phyloP scores from a whole-genome alignment of 1,140 invertebrate genomes.

The Rhyacophila brunnea region DNA sequence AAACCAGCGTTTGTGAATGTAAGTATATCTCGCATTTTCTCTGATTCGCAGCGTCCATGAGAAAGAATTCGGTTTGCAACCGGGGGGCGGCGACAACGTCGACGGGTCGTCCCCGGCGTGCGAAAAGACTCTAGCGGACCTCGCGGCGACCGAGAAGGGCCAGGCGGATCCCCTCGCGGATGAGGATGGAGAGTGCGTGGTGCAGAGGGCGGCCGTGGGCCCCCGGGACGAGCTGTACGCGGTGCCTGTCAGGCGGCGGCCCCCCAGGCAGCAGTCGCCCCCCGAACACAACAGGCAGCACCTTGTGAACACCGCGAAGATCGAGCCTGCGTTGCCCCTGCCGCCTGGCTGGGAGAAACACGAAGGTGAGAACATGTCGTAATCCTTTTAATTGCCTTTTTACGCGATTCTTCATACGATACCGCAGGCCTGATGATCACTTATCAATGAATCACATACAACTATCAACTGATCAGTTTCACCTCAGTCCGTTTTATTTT shows the following conservation, averaged over 20 bases:
- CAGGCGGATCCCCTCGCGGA: conserved; percentile 50
- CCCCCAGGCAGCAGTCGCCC: conserved; percentile 41
- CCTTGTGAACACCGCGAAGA: neutral
- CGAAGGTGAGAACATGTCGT: too few relatives aligned
- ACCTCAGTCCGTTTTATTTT: too few relatives aligned
- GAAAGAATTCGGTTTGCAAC: conserved; percentile 47
- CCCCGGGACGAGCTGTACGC: conserved; percentile 75
- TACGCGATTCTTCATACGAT: too few relatives aligned
- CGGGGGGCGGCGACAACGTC: conserved; percentile 46
- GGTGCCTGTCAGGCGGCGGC: conserved; percentile 67
- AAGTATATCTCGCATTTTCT: too few relatives aligned
- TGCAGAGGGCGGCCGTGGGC: conserved; percentile 63
- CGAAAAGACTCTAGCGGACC: conserved; percentile 51
- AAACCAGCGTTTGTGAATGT: too few relatives aligned
- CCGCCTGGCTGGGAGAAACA: conserved; percentile 91
- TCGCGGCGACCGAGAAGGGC: conserved; percentile 52
- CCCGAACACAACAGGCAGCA: conserved; percentile 7
- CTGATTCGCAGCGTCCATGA: conserved; percentile 41
- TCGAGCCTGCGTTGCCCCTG: conserved; percentile 41
- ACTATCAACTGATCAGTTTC: too few relatives aligned
- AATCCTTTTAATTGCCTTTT: too few relatives aligned
- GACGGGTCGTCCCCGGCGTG: conserved; percentile 51
- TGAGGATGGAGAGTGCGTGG: conserved; percentile 52
- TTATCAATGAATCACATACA: too few relatives aligned
- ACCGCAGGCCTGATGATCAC: too few relatives aligned